Conservation (phyloP, 1,140 invertebrate genomes). For the Myzus persicae region DNA sequence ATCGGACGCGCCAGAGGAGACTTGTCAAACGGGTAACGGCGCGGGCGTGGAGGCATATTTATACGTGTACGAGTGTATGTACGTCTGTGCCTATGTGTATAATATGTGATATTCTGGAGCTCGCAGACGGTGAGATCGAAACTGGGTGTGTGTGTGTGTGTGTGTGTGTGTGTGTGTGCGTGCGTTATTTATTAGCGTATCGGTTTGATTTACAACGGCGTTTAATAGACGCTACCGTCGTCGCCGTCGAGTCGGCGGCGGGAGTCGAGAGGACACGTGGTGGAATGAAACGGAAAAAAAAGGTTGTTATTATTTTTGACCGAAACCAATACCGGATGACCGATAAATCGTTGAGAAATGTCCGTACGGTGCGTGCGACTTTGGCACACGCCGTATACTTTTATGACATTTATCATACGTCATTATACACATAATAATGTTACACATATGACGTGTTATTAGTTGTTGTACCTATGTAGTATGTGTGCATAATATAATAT, state of each 20-base stretch:
- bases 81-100: background rate
- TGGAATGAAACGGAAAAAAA: background rate
- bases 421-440: too few species aligned
- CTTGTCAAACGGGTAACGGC: conserved; percentile 50
- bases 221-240: conserved; percentile 45
- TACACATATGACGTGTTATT: too few species aligned
- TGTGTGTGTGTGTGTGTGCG: background rate
- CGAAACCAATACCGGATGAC: conserved; percentile 2
- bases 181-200: conserved; percentile 44
- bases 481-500: too few species aligned
- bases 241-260: background rate
- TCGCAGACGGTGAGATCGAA: conserved; percentile 24
- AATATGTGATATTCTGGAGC: background rate
- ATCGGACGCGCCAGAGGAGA: conserved; percentile 11
- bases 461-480: too few species aligned
- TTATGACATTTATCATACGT: too few species aligned
- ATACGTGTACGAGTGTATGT: too few species aligned
- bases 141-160: background rate
- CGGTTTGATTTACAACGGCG: conserved; percentile 55
- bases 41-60: background rate
- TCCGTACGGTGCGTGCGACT: background rate
- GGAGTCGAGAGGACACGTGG: background rate
- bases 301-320: background rate
- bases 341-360: background rate
- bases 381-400: background rate